Evolutionary conservation across 2,113 vertebrate genomes (phyloP).

Genomic region (Amblyornis subalaris): DNA sequence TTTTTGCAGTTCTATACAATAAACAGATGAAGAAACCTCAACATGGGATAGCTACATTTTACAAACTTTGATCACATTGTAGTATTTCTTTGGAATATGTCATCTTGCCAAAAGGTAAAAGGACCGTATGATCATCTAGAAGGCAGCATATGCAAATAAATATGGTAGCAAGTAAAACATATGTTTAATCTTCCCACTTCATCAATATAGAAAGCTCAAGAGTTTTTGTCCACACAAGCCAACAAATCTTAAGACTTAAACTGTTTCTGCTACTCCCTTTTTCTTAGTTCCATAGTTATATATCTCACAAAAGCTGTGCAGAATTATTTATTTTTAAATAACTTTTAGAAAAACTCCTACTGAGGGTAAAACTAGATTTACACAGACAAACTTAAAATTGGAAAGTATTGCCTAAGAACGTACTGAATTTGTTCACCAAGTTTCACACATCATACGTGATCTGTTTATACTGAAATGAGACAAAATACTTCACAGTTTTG

Average conservation of each 20-base stretch:
- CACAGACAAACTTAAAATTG: neutral
- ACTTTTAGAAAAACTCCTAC: neutral
- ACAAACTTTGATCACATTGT: constrained; percentile 27
- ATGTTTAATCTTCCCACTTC: constrained; percentile 57
- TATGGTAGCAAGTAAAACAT: constrained; percentile 56
- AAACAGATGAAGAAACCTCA: neutral
- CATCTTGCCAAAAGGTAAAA: constrained; percentile 61
- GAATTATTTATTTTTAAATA: neutral
- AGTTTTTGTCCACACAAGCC: neutral
- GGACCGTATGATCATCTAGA: constrained; percentile 55
- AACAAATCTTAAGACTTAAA: constrained; percentile 14
- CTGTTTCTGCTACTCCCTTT: neutral
- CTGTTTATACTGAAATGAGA: neutral
- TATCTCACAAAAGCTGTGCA: neutral
- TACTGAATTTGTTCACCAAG: neutral
- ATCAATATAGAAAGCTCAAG: constrained; percentile 37
- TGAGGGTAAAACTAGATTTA: neutral
- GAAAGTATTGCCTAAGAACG: neutral
- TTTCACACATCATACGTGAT: neutral
- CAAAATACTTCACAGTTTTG: neutral
- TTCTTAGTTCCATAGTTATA: neutral
- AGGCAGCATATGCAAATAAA: constrained; percentile 59
- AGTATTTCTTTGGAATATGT: constrained; percentile 26
- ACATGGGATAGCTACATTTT: neutral
- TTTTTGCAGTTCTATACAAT: neutral